These are phyloP conservation scores for Leucoma salicis DNA, from an alignment of 2,888 invertebrate genomes.

Conservation along the genomic window DNA sequence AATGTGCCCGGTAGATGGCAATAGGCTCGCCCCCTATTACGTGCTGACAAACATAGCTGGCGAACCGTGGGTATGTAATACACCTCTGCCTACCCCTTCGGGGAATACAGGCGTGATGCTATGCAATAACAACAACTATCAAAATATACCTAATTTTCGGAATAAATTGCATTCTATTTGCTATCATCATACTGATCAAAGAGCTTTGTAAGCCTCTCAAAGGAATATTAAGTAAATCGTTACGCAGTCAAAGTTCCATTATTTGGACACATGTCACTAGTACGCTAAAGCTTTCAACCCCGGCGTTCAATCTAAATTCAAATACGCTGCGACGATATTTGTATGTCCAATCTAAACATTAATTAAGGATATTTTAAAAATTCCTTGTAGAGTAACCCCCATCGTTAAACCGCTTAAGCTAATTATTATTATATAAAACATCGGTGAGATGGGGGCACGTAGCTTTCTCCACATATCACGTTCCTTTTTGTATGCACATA, in stretches of 20 bases:
- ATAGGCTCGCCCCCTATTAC: too few relatives aligned
- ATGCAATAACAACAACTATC: too few relatives aligned
- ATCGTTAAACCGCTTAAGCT: slow-evolving; percentile 75
- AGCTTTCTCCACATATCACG: slow-evolving; percentile 52
- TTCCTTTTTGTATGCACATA: slow-evolving; percentile 63
- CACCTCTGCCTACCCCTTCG: too few relatives aligned
- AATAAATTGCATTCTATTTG: background rate
- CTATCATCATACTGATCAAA: slow-evolving; percentile 14
- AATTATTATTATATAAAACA: slow-evolving; percentile 79
- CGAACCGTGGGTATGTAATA: too few relatives aligned
- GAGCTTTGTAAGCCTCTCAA: slow-evolving; percentile 36
- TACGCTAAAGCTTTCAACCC: slow-evolving; percentile 52
- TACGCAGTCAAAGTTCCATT: slow-evolving; percentile 39
- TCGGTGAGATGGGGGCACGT: slow-evolving; percentile 45
- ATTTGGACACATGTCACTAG: slow-evolving; percentile 73
- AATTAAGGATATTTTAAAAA: slow-evolving; percentile 64
- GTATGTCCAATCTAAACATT: slow-evolving; percentile 77
- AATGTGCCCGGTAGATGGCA: too few relatives aligned
- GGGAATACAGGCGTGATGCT: too few relatives aligned
- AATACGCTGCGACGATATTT: slow-evolving; percentile 62
- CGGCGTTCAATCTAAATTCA: slow-evolving; percentile 62
- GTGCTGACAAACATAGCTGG: too few relatives aligned
- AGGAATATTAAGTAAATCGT: slow-evolving; percentile 37
- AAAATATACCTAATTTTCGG: background rate
- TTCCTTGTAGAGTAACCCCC: slow-evolving; percentile 55